phyloP scores from a whole-genome alignment of 2,797 vertebrate species.

The Amblyraja radiata region DNA sequence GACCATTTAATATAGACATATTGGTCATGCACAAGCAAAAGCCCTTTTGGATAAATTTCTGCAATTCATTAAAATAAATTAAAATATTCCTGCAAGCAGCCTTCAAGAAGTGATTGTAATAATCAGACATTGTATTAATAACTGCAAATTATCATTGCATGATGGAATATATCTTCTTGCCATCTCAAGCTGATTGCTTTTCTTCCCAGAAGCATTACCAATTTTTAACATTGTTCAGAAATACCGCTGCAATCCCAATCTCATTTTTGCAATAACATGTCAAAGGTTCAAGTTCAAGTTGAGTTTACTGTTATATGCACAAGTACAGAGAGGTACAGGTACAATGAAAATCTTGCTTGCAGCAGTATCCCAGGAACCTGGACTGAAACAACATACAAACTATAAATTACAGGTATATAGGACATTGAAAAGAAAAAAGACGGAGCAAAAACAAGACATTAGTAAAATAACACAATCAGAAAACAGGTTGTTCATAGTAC shows the following conservation, averaged over 20 bases:
- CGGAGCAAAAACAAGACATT: no score
- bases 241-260: neutral
- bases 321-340: no score
- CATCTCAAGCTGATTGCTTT: neutral
- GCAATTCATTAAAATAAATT: neutral
- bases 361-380: no score
- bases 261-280: neutral
- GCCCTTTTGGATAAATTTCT: neutral
- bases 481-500: no score
- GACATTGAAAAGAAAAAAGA: no score
- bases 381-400: no score
- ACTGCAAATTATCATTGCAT: conserved; percentile 5
- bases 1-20: neutral
- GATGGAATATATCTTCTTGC: neutral
- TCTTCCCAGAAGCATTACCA: neutral
- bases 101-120: neutral
- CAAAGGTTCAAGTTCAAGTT: no score
- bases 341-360: no score
- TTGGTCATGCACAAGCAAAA: neutral
- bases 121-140: neutral
- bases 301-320: no score
- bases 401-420: no score
- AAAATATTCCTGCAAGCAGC: neutral
- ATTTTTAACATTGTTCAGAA: neutral
- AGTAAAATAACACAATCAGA: no score